Evolutionary conservation across 2,888 invertebrate species (phyloP).

Genomic region (Loripinus fragilis): DNA sequence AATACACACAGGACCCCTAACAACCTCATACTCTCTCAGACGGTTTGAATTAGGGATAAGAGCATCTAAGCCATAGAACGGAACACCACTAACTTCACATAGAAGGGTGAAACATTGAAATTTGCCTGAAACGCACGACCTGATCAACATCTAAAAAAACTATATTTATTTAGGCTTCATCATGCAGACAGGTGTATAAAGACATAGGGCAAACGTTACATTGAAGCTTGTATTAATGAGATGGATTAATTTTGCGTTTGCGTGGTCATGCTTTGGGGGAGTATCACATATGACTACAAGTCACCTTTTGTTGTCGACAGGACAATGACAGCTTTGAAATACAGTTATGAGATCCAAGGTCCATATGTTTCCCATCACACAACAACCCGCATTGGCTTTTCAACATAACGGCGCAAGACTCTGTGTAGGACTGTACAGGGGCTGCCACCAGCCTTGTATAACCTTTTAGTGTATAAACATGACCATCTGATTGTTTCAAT

Average conservation of each 20-base stretch:
- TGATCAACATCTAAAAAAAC: background rate
- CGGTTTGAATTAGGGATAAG: background rate
- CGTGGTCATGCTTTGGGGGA: background rate
- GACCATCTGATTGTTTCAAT: too few species aligned
- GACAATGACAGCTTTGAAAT: background rate
- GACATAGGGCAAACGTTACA: slow-evolving; percentile 4
- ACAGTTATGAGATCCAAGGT: background rate
- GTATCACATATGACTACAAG: background rate
- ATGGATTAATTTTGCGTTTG: background rate
- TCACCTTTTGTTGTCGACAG: slow-evolving; percentile 1
- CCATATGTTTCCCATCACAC: background rate
- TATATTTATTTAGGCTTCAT: background rate
- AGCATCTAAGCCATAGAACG: background rate
- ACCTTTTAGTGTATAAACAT: too few species aligned
- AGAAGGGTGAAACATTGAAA: background rate
- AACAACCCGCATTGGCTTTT: background rate
- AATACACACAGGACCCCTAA: slow-evolving; percentile 4
- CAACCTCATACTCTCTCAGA: too few species aligned
- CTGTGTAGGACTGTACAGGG: too few species aligned
- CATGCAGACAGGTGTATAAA: background rate
- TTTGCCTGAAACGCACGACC: background rate
- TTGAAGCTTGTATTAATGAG: background rate
- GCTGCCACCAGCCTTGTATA: too few species aligned
- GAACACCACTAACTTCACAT: background rate
- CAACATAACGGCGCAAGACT: background rate